These are phyloP conservation scores for Agrotis ipsilon DNA, from an alignment of 2,888 invertebrate species.

Conservation along the genomic window DNA sequence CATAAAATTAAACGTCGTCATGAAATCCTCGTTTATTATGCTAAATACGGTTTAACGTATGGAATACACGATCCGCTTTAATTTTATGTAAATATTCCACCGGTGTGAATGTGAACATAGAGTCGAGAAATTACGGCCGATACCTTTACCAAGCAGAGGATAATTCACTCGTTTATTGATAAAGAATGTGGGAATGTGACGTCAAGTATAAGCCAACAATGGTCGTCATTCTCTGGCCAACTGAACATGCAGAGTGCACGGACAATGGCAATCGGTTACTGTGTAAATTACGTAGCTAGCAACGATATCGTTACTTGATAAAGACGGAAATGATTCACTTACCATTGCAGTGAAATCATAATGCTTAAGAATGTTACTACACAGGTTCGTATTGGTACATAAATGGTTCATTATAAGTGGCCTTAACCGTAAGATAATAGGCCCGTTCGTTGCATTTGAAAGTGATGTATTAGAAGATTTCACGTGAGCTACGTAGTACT, in stretches of 20 bases:
- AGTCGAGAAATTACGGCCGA: conserved; percentile 6
- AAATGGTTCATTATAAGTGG: conserved; percentile 25
- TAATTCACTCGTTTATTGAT: conserved; percentile 40
- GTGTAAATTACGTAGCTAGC: conserved; percentile 19
- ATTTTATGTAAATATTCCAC: conserved; percentile 7
- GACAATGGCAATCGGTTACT: conserved; percentile 40
- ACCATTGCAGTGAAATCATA: conserved; percentile 50
- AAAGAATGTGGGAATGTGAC: conserved; percentile 35
- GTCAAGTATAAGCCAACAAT: conserved; percentile 36
- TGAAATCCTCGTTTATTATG: conserved; percentile 30
- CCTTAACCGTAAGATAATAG: conserved; percentile 25
- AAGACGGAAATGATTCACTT: conserved; percentile 45
- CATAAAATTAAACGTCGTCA: conserved; percentile 13
- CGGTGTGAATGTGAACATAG: background rate
- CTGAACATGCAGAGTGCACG: conserved; percentile 12
- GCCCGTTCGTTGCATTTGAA: conserved; percentile 29
- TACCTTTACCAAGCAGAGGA: background rate
- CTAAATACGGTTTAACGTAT: conserved; percentile 21
- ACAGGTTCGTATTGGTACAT: conserved; percentile 7
- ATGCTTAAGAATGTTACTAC: conserved; percentile 20
- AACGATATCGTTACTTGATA: conserved; percentile 49
- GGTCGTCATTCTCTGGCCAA: conserved; percentile 13
- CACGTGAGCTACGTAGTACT: background rate
- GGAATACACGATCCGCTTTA: conserved; percentile 29
- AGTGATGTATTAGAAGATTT: conserved; percentile 7